Evolutionary conservation across 1,140 invertebrate species (phyloP).

Genomic region (Onthophagus taurus): DNA sequence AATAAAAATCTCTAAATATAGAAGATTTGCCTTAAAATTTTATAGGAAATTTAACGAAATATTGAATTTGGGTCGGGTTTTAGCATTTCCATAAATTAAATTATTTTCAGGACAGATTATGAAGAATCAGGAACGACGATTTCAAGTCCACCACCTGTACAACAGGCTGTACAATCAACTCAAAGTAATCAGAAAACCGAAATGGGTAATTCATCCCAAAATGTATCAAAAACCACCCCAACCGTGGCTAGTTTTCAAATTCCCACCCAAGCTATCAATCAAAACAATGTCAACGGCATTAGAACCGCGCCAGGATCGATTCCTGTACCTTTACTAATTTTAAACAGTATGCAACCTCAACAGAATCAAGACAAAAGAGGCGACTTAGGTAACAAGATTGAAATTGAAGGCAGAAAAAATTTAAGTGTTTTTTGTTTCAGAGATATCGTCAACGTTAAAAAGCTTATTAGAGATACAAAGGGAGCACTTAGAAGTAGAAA

Average conservation of each 20-base stretch:
- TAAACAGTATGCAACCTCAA: constrained; percentile 30
- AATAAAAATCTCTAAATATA: no score
- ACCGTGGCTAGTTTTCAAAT: constrained; percentile 21
- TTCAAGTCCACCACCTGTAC: constrained; percentile 20
- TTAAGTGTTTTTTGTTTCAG: constrained; percentile 24
- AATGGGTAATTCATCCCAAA: constrained; percentile 17
- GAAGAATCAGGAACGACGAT: no score
- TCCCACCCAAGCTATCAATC: constrained; percentile 12
- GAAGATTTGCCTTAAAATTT: no score
- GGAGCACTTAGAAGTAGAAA: constrained; percentile 39
- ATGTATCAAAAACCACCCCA: constrained; percentile 13
- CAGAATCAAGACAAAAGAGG: constrained; percentile 8
- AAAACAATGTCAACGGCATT: background rate
- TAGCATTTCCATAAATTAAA: no score
- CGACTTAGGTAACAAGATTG: background rate
- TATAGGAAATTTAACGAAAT: no score
- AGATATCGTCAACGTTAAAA: constrained; percentile 31
- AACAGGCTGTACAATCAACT: constrained; percentile 28
- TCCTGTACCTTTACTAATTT: constrained; percentile 34
- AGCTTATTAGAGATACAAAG: constrained; percentile 41
- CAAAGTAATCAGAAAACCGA: no score
- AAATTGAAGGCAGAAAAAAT: constrained; percentile 1
- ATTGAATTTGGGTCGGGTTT: no score
- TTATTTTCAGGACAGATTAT: constrained; percentile 26
- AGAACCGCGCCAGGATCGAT: constrained; percentile 21